phyloP scores from a whole-genome alignment of 2,797 vertebrate genomes.

The Botia almorhae region DNA sequence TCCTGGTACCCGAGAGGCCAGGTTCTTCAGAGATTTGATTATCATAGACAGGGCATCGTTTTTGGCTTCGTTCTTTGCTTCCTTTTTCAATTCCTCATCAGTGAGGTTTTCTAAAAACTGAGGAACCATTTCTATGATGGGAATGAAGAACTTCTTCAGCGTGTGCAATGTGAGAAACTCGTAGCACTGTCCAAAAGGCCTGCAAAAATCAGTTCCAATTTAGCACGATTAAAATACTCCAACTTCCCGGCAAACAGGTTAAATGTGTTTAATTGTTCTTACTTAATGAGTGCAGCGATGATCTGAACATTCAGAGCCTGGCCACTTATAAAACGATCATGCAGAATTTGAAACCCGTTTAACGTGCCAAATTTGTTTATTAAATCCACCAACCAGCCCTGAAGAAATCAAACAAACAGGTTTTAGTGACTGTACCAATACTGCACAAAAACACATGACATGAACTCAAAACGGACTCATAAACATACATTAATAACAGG shows the following conservation, averaged over 20 bases:
- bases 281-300: slow-evolving; percentile 99
- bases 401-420: slow-evolving; percentile 56
- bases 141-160: slow-evolving; percentile 99
- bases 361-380: slow-evolving; percentile 99
- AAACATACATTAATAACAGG: background rate
- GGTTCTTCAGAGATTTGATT: slow-evolving; percentile 99
- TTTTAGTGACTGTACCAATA: background rate
- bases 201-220: slow-evolving; percentile 64
- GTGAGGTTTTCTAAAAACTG: slow-evolving; percentile 99
- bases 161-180: slow-evolving; percentile 99
- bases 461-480: background rate
- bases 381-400: slow-evolving; percentile 99
- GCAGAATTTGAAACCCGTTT: slow-evolving; percentile 99
- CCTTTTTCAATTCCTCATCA: slow-evolving; percentile 99
- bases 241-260: background rate
- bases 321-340: slow-evolving; percentile 98
- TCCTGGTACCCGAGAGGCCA: slow-evolving; percentile 97
- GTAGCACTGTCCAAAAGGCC: slow-evolving; percentile 99
- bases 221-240: background rate
- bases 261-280: slow-evolving; percentile 63
- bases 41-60: slow-evolving; percentile 99
- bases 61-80: slow-evolving; percentile 99
- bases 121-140: slow-evolving; percentile 99
- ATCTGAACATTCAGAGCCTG: slow-evolving; percentile 99
- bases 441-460: background rate